Conservation (phyloP, 2,113 vertebrate species). For the Motacilla tschutschensis region DNA sequence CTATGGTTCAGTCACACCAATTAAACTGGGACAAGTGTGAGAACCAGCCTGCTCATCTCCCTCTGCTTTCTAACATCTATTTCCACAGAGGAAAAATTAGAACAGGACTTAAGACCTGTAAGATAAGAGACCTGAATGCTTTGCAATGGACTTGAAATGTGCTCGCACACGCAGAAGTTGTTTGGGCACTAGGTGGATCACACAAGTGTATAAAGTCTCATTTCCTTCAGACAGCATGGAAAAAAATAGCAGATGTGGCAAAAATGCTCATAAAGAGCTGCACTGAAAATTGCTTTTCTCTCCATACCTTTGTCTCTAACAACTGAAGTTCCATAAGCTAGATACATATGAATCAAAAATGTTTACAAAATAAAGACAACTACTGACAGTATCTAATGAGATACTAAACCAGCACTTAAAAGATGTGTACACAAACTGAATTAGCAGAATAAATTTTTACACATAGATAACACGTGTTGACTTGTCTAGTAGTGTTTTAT, state of each 20-base stretch:
- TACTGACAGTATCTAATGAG: background rate
- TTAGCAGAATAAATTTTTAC: constrained; percentile 16
- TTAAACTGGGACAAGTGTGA: fast-evolving
- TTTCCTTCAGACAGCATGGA: background rate
- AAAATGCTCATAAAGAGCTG: background rate
- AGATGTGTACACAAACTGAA: background rate
- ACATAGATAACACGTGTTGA: background rate
- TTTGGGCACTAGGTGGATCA: background rate
- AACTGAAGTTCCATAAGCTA: constrained; percentile 15
- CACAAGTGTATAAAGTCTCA: background rate
- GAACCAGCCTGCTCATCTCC: background rate
- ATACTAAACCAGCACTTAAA: constrained; percentile 23
- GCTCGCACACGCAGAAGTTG: background rate
- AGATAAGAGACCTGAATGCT: background rate
- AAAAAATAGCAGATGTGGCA: background rate
- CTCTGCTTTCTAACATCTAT: background rate
- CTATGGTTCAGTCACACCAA: background rate
- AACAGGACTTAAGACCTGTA: background rate
- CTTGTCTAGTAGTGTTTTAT: background rate
- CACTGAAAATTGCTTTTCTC: background rate
- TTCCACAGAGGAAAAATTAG: background rate
- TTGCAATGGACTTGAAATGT: background rate
- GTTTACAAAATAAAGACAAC: constrained; percentile 37
- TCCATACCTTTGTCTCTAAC: background rate
- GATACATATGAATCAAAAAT: background rate